Base-by-base conservation (phyloP, 2,888 invertebrate genomes). In the Lomographa bimaculata region DNA sequence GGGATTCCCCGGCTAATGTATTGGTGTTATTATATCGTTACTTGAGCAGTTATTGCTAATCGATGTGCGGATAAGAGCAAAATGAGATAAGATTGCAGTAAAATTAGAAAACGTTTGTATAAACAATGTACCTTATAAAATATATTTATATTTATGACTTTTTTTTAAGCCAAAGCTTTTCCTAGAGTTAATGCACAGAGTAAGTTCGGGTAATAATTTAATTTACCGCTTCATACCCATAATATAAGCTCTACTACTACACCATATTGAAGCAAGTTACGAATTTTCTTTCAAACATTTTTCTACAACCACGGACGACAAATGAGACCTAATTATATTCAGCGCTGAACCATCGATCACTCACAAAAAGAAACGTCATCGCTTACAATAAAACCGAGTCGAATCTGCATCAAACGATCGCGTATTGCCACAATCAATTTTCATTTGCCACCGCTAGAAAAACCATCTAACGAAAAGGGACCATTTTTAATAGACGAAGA, bases 381-480 rank as follows among this genome's bases (percentile, higher is more conserved):
- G 65, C 59, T 63, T 72, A 79, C 72, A 77, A 79, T 77, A 73
- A 70, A 32, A 58, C 39, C 57, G 62, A 50, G 63, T 64, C 60
- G 71, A 65, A 74, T 76, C 82, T 79, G 85, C 82, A 80, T 80
- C 79, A 77, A 80, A 83, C 73, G 79, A 80, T 74, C 64, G 65
- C 68, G 69, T 60, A 77, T 82, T 72, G 75, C 73, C 65, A 76
- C 85, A 78, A 89, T 89, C 87, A 87, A 87, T 89, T 84, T 78
- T 51, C 54, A 54, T 51, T 54, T 46, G 54, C 33, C 46, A 34
- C 42, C 46, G 44, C 54, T 50, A 50, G 45, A 50, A 53, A 50
- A 50, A 53, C 38, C 60, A 52, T 50, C 57, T 63, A 43, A 49
- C 59, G 62, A 64, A 64, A 76, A 71, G 67, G 65, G 71, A 63